Conservation (phyloP, 2,797 vertebrate species). For the Hippocampus kuda region DNA sequence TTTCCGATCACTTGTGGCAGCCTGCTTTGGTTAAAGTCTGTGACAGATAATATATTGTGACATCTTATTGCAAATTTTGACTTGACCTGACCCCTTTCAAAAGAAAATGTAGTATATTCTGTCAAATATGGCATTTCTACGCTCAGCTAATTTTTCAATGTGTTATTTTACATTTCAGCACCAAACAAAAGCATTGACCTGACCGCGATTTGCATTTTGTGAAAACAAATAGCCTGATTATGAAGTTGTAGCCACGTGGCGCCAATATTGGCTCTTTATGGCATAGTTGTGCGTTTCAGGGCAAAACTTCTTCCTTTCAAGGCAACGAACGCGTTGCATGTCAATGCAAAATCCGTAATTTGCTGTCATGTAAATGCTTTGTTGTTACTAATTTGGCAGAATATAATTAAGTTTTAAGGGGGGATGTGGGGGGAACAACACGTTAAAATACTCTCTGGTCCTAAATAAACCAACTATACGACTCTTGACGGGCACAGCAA, state of each 20-base stretch:
- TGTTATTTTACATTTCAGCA: too few species aligned
- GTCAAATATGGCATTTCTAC: not conserved
- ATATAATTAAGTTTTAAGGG: not conserved
- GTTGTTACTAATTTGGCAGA: not conserved
- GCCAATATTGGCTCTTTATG: not conserved
- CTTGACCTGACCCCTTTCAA: too few species aligned
- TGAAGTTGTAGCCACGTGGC: too few species aligned
- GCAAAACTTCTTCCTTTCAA: not conserved
- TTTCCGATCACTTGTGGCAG: not conserved
- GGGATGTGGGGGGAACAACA: not conserved
- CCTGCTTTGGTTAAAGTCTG: not conserved
- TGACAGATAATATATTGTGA: not conserved
- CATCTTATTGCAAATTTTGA: too few species aligned
- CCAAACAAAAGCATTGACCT: not conserved
- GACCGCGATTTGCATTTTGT: not conserved
- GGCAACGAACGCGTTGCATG: not conserved
- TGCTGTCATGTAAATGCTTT: not conserved
- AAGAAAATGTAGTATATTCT: not conserved
- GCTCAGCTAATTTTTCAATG: too few species aligned
- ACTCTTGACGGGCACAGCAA: slow-evolving; percentile 7
- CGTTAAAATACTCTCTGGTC: not conserved
- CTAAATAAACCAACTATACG: slow-evolving; percentile 7
- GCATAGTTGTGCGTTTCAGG: not conserved
- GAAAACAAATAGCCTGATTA: too few species aligned
- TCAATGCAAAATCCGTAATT: not conserved